phyloP scores from a whole-genome alignment of 2,797 vertebrate species.

The Siniperca scherzeri region DNA sequence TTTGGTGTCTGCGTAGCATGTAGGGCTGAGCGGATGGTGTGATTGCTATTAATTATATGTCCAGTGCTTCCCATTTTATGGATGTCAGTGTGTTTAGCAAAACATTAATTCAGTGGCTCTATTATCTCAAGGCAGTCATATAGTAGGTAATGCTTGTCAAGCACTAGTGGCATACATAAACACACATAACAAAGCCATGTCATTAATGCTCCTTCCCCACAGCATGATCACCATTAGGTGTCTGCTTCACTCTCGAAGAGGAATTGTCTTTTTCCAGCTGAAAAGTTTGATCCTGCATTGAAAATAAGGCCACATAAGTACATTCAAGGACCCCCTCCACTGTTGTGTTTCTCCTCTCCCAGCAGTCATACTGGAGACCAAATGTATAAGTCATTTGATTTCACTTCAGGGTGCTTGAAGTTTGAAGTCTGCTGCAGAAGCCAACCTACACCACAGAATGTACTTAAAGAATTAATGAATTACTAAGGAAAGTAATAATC shows the following conservation, averaged over 20 bases:
- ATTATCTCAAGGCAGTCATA: slow-evolving; percentile 40
- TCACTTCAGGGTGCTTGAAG: slow-evolving; percentile 11
- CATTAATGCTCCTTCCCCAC: slow-evolving; percentile 4
- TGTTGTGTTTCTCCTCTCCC: not conserved
- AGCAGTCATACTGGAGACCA: not conserved
- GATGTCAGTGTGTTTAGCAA: slow-evolving; percentile 32
- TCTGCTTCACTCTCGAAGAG: slow-evolving; percentile 24
- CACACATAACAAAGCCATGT: not conserved
- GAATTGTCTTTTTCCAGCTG: slow-evolving; percentile 20
- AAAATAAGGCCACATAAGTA: slow-evolving; percentile 15
- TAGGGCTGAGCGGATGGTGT: not conserved
- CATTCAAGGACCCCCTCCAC: not conserved
- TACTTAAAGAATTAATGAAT: slow-evolving; percentile 40
- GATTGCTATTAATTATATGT: slow-evolving; percentile 31
- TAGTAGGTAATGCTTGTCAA: slow-evolving; percentile 13
- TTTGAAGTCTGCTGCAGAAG: not conserved
- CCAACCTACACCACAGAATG: not conserved
- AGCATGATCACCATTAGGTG: slow-evolving; percentile 29
- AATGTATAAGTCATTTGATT: not conserved
- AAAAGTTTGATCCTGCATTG: slow-evolving; percentile 27
- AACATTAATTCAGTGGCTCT: slow-evolving; percentile 46
- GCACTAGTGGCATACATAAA: slow-evolving; percentile 2
- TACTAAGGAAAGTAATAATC: slow-evolving; percentile 25
- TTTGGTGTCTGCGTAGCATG: not conserved
- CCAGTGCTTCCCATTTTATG: slow-evolving; percentile 15